These are phyloP conservation scores for Palloptera scutellata DNA, from an alignment of 2,888 invertebrate genomes.

Conservation along the genomic window DNA sequence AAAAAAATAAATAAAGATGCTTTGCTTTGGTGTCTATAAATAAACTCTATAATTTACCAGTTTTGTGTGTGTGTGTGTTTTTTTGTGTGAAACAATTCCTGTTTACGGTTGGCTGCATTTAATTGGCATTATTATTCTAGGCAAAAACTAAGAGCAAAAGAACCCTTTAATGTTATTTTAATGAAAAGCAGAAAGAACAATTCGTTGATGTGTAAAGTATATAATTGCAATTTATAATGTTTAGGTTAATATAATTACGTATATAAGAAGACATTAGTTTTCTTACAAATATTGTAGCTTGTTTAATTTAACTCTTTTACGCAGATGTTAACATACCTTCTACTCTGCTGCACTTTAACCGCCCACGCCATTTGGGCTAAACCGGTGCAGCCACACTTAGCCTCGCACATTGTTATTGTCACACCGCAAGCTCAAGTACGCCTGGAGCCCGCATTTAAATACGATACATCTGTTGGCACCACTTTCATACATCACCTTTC, in stretches of 20 bases:
- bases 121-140: no score
- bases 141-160: no score
- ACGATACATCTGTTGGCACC: slow-evolving; percentile 29
- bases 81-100: not conserved
- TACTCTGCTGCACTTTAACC: slow-evolving; percentile 47
- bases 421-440: slow-evolving; percentile 62
- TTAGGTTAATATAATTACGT: not conserved
- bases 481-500: slow-evolving; percentile 55
- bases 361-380: slow-evolving; percentile 44
- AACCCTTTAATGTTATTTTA: no score
- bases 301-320: no score
- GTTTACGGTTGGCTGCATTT: slow-evolving; percentile 4
- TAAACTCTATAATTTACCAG: slow-evolving; percentile 22
- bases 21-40: slow-evolving; percentile 15
- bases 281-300: not conserved
- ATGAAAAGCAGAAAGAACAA: no score
- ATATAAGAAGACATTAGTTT: not conserved
- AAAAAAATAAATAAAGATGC: no score
- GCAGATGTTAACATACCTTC: slow-evolving; percentile 52
- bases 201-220: no score
- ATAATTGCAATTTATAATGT: no score
- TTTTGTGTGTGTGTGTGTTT: not conserved
- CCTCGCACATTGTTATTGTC: slow-evolving; percentile 59
- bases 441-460: slow-evolving; percentile 57
- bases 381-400: slow-evolving; percentile 42